phyloP scores from a whole-genome alignment of 2,888 invertebrate genomes.

The Monochamus alternatus region DNA sequence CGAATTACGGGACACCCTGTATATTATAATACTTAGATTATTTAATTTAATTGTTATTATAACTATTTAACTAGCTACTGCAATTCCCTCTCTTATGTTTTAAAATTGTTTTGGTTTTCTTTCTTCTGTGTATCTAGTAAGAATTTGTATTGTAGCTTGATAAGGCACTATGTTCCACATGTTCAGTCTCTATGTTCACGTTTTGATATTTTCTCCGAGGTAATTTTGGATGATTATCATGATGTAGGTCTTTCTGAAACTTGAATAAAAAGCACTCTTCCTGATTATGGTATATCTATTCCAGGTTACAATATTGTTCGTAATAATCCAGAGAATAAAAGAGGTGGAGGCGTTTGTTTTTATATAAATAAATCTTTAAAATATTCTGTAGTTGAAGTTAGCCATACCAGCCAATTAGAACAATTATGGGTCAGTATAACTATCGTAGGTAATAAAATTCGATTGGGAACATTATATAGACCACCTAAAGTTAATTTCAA shows the following conservation, averaged over 20 bases:
- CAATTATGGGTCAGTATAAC: background rate
- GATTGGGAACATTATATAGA: background rate
- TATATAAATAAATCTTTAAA: background rate
- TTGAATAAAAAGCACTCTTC: background rate
- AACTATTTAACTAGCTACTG: too few species aligned
- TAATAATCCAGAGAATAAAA: background rate
- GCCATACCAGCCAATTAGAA: background rate
- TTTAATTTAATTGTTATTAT: too few species aligned
- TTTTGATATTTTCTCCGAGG: background rate
- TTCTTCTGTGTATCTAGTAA: too few species aligned
- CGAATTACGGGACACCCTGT: too few species aligned
- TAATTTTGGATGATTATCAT: background rate
- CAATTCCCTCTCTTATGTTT: too few species aligned
- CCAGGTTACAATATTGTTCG: background rate
- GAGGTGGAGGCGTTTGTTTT: conserved; percentile 1
- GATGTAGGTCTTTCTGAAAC: background rate
- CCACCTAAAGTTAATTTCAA: background rate
- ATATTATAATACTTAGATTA: too few species aligned
- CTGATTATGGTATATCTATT: background rate
- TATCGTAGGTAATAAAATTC: background rate
- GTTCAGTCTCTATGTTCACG: too few species aligned
- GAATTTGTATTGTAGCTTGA: too few species aligned
- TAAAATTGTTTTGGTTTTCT: too few species aligned
- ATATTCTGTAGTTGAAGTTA: background rate
- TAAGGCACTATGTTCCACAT: background rate